A percentile compares a stretch with the other conserved stretches of the same genome.
Conservation (phyloP, 2,797 vertebrate species). For the Vultur gryphus region DNA sequence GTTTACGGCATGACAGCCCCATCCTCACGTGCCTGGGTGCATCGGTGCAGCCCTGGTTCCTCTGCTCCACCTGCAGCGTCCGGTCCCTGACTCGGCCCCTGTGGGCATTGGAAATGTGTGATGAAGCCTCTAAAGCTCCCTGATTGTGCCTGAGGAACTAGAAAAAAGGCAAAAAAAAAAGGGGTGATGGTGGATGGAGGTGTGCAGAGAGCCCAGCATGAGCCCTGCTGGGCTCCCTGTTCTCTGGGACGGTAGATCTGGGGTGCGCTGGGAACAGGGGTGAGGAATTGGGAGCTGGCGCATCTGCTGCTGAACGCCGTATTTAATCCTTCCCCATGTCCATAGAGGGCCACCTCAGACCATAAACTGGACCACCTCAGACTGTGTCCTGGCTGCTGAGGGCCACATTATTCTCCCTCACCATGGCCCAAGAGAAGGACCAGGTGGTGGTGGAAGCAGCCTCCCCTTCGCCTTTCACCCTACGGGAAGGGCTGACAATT, state of each 20-base stretch:
- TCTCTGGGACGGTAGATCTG: neutral
- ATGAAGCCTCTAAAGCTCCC: neutral
- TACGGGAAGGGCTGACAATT: neutral
- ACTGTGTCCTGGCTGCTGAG: neutral
- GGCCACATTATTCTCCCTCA: neutral
- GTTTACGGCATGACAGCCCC: neutral
- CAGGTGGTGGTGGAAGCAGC: neutral
- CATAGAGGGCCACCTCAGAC: neutral
- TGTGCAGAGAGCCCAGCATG: neutral
- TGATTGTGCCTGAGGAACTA: neutral
- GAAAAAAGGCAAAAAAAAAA: fast-evolving
- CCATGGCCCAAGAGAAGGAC: neutral
- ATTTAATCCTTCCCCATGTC: neutral
- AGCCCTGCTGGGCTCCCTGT: neutral
- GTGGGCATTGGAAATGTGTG: neutral
- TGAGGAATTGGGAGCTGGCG: neutral
- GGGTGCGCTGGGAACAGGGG: neutral
- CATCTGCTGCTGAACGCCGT: neutral
- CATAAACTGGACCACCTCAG: neutral
- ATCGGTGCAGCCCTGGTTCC: neutral
- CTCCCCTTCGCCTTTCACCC: neutral
- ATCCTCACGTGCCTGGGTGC: neutral
- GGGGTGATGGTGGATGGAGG: neutral
- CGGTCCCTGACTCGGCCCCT: neutral
- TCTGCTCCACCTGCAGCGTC: neutral